Evolutionary conservation across 2,888 invertebrate genomes (phyloP).

Genomic region (Patella depressa): DNA sequence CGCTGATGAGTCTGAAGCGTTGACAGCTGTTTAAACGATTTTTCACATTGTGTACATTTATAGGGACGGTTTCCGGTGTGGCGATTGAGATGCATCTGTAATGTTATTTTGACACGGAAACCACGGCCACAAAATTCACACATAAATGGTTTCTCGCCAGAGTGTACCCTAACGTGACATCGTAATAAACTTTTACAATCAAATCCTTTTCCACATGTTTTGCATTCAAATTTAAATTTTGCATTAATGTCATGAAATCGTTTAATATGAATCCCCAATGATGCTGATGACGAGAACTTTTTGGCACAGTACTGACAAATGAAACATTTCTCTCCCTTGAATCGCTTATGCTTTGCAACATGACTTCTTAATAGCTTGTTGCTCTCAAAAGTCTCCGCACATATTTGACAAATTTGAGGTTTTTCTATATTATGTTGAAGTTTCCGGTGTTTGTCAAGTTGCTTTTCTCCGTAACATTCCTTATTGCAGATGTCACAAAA

Average conservation of each 20-base stretch:
- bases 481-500: neutral
- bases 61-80: neutral
- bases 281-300: neutral
- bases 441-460: neutral
- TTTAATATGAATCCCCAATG: neutral
- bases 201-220: neutral
- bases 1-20: neutral
- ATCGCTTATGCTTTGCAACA: neutral
- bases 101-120: neutral
- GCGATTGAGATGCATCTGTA: neutral
- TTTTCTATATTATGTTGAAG: neutral
- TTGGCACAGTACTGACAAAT: neutral
- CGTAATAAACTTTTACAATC: neutral
- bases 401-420: neutral
- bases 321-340: neutral
- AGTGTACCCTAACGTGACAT: neutral
- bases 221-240: neutral
- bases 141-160: neutral
- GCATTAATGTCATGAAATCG: neutral
- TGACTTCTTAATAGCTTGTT: neutral
- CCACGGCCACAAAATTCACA: neutral
- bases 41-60: constrained; percentile 3
- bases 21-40: neutral
- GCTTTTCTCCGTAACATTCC: neutral
- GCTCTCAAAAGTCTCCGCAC: neutral